Conservation (phyloP, 2,888 invertebrate genomes). For the Ophion ventricosus region DNA sequence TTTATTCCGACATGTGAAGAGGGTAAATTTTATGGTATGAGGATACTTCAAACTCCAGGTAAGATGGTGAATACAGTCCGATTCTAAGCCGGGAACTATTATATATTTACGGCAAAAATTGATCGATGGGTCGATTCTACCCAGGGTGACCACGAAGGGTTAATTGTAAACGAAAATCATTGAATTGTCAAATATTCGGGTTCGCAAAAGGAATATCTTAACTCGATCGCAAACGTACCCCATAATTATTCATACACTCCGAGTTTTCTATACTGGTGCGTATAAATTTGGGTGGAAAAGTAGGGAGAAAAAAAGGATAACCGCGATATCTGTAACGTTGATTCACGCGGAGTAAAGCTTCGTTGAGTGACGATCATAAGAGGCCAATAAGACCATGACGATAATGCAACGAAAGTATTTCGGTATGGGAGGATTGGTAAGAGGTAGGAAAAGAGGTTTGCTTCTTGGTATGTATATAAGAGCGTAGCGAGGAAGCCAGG, state of each 20-base stretch:
- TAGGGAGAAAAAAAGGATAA: conserved; percentile 13
- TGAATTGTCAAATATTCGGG: no score
- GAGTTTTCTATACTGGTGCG: background rate
- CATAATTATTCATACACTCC: conserved; percentile 43
- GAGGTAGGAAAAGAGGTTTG: conserved; percentile 40
- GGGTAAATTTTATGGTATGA: no score
- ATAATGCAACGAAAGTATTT: conserved; percentile 43
- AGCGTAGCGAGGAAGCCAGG: conserved; percentile 55
- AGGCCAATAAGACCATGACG: conserved; percentile 42
- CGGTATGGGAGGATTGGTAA: conserved; percentile 41
- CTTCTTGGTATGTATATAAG: conserved; percentile 27
- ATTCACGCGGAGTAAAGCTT: conserved; percentile 12
- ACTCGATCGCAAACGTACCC: conserved; percentile 11
- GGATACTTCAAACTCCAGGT: no score
- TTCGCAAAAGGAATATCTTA: no score
- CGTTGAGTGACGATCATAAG: conserved; percentile 31
- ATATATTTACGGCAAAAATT: no score
- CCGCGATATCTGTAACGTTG: conserved; percentile 23
- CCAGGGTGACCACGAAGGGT: no score
- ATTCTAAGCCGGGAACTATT: no score
- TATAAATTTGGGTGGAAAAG: conserved; percentile 6
- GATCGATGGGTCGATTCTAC: no score
- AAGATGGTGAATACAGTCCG: no score
- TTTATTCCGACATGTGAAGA: no score
- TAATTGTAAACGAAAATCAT: no score